phyloP scores from a whole-genome alignment of 2,888 invertebrate species.

The Hanleya hanleyi region DNA sequence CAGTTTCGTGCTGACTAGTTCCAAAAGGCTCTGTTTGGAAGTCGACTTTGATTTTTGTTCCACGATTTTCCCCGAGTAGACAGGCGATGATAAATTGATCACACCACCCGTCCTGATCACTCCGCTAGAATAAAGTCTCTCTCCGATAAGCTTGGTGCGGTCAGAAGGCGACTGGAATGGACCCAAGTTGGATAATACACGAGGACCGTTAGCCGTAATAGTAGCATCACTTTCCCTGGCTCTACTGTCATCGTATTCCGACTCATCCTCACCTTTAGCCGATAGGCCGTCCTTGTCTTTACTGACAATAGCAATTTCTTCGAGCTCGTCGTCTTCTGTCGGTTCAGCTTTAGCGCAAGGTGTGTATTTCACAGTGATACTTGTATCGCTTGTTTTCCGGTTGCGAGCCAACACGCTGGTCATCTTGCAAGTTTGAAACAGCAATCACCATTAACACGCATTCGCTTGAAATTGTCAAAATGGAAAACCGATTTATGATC shows the following conservation, averaged over 20 bases:
- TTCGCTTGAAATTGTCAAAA: no score
- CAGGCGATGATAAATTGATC: conserved; percentile 74
- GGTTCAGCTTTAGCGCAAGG: conserved; percentile 69
- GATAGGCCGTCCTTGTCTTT: conserved; percentile 76
- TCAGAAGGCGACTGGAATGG: conserved; percentile 47
- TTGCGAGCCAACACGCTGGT: conserved; percentile 47
- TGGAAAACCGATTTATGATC: no score
- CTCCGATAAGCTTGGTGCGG: conserved; percentile 71
- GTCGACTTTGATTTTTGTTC: conserved; percentile 76
- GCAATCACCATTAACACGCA: not conserved
- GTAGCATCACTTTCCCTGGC: conserved; percentile 20
- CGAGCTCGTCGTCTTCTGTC: conserved; percentile 76
- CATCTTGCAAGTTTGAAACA: conserved; percentile 37
- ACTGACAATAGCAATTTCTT: conserved; percentile 81
- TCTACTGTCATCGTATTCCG: conserved; percentile 29
- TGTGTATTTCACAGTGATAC: conserved; percentile 68
- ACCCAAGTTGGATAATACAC: conserved; percentile 77
- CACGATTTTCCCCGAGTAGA: conserved; percentile 68
- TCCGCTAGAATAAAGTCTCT: conserved; percentile 76
- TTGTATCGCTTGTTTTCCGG: conserved; percentile 47
- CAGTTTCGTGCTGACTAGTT: conserved; percentile 85
- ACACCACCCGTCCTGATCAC: no score
- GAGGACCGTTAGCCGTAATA: conserved; percentile 78
- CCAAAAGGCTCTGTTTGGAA: conserved; percentile 79
- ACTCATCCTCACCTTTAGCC: conserved; percentile 22